These are phyloP conservation scores for Cyrtonyx montezumae DNA, from an alignment of 2,113 vertebrate species.

Conservation along the genomic window DNA sequence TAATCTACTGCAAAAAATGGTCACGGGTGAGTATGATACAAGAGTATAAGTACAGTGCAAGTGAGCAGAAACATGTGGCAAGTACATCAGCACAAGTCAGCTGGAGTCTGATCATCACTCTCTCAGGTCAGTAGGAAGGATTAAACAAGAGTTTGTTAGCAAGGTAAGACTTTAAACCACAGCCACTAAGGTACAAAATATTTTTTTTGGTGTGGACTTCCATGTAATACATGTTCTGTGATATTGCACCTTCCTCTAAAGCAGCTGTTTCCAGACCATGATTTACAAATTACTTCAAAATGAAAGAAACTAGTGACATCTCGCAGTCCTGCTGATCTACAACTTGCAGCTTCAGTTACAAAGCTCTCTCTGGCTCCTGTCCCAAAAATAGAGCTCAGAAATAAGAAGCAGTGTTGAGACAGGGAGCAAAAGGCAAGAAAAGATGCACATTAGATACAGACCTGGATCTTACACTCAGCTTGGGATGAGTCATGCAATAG, in stretches of 20 bases:
- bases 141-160: slow-evolving; percentile 5
- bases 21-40: not conserved
- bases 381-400: not conserved
- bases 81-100: slow-evolving; percentile 50
- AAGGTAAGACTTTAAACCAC: not conserved
- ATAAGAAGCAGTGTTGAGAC: not conserved
- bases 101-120: slow-evolving; percentile 25
- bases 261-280: slow-evolving; percentile 1
- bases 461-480: not conserved
- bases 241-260: slow-evolving; percentile 59
- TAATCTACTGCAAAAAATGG: not conserved
- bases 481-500: not conserved
- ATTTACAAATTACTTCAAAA: slow-evolving; percentile 13
- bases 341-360: not conserved
- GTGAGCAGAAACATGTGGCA: slow-evolving; percentile 9
- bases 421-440: not conserved
- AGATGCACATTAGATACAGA: not conserved
- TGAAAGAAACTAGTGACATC: not conserved
- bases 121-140: not conserved
- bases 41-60: not conserved
- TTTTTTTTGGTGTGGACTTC: not conserved
- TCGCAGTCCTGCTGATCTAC: not conserved
- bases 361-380: not conserved
- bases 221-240: not conserved
- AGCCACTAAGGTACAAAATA: not conserved